Conservation (phyloP, 2,888 invertebrate species). For the Acronicta leporina region DNA sequence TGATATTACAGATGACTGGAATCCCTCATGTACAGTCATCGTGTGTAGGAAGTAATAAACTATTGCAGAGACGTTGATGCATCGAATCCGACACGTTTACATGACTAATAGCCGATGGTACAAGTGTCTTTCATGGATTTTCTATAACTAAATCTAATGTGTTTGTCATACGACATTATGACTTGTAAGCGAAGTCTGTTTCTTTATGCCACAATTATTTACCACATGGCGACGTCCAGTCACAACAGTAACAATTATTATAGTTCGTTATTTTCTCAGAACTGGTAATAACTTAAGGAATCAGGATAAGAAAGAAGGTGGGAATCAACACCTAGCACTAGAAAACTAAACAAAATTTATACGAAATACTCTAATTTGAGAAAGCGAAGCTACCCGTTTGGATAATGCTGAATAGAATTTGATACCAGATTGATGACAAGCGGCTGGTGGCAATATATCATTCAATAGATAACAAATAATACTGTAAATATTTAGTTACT, state of each 20-base stretch:
- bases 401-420: no score
- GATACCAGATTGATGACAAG: no score
- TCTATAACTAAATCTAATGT: slow-evolving; percentile 6
- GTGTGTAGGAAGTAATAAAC: slow-evolving; percentile 30
- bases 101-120: slow-evolving; percentile 35
- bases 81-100: slow-evolving; percentile 22
- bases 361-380: no score
- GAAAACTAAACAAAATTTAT: neutral
- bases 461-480: no score
- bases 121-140: slow-evolving; percentile 12
- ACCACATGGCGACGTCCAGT: neutral
- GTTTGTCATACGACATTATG: slow-evolving; percentile 7
- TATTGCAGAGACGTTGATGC: slow-evolving; percentile 29
- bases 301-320: neutral
- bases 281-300: neutral
- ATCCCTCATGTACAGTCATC: slow-evolving; percentile 23
- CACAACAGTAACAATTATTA: neutral
- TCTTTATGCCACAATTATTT: neutral
- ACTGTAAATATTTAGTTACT: neutral
- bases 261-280: neutral
- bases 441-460: no score
- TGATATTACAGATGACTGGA: slow-evolving; percentile 31
- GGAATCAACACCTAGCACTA: neutral
- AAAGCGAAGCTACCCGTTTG: neutral
- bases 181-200: neutral